These are phyloP conservation scores for Phrynocephalus forsythii DNA, from an alignment of 2,797 vertebrate species.

Conservation along the genomic window DNA sequence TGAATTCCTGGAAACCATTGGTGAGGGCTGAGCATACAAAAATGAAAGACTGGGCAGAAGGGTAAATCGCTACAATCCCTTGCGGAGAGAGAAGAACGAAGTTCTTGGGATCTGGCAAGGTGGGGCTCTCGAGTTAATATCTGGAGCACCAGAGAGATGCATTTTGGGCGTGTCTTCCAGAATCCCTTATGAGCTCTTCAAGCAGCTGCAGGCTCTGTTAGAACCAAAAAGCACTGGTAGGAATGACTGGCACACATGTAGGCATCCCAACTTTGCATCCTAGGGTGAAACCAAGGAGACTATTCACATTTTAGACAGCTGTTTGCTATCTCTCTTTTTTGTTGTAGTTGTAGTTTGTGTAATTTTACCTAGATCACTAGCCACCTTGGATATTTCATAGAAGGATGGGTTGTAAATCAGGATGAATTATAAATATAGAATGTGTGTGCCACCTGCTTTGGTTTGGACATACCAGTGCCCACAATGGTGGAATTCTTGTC, in stretches of 20 bases:
- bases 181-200: slow-evolving; percentile 48
- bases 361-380: background rate
- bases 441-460: background rate
- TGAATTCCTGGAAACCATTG: background rate
- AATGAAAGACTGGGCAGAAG: background rate
- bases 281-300: slow-evolving; percentile 47
- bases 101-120: background rate
- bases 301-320: background rate
- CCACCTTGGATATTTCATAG: background rate
- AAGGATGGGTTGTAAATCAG: background rate
- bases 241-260: slow-evolving; percentile 48
- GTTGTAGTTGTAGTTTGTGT: background rate
- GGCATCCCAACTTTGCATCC: slow-evolving; percentile 43
- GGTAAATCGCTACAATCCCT: background rate
- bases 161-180: background rate
- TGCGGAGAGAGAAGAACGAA: background rate
- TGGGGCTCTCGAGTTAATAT: background rate
- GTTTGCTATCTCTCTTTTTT: background rate
- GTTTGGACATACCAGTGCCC: background rate
- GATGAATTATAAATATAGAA: background rate
- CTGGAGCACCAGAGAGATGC: background rate
- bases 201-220: slow-evolving; percentile 43
- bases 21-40: background rate
- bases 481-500: background rate
- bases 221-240: slow-evolving; percentile 38